These are phyloP conservation scores for Scomber japonicus DNA, from an alignment of 2,113 vertebrate species.

Conservation along the genomic window DNA sequence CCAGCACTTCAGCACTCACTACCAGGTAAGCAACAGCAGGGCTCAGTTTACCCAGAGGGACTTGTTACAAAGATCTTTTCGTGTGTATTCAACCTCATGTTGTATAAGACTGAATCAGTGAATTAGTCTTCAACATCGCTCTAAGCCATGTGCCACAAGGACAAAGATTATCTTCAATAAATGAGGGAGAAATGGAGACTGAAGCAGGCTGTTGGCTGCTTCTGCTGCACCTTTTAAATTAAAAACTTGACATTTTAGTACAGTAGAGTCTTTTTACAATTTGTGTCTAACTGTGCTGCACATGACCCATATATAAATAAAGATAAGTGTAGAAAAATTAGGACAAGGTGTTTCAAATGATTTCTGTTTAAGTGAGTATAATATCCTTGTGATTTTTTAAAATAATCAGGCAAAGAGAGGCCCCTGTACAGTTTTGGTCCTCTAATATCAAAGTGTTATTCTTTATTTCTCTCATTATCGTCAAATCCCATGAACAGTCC, in stretches of 20 bases:
- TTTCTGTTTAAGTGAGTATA: no score
- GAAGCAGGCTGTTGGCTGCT: neutral
- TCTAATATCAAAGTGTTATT: no score
- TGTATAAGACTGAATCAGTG: neutral
- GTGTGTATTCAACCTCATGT: neutral
- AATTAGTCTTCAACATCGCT: slow-evolving; percentile 1
- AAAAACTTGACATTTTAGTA: neutral
- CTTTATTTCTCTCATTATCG: no score
- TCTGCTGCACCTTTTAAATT: slow-evolving; percentile 6
- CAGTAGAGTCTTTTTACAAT: neutral
- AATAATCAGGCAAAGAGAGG: no score
- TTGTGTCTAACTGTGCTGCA: neutral
- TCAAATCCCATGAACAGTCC: no score
- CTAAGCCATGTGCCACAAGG: neutral
- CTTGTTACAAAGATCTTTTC: neutral
- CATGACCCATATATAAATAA: neutral
- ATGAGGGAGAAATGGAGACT: neutral
- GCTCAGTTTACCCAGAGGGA: neutral
- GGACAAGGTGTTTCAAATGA: no score
- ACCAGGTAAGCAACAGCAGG: slow-evolving; percentile 87
- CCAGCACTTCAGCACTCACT: slow-evolving; percentile 95
- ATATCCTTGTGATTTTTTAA: no score
- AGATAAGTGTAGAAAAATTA: no score
- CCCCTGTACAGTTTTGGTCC: no score
- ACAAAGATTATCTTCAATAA: neutral